Base-by-base conservation (phyloP, 2,888 invertebrate species). In the Doris montereyensis region DNA sequence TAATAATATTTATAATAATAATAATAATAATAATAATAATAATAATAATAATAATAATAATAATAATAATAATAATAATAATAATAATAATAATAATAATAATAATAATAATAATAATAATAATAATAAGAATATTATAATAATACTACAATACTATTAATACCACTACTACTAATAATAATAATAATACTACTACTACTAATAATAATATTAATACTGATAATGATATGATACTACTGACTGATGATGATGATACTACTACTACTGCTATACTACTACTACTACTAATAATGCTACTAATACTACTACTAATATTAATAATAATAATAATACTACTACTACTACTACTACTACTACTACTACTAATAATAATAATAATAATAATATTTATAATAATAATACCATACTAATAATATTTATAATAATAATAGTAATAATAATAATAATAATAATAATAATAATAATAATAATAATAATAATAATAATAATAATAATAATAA, bases 391-490 rank as follows among this genome's bases (percentile, higher is more conserved):
- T n/a, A n/a, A n/a, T n/a, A n/a, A n/a, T n/a, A n/a, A n/a, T n/a
- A n/a, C n/a, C n/a, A n/a, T 62, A 62, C 5, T 62, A 62, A 62
- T 62, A 62, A 62, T 62, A 62, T 13, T 62, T 5, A 62, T 62
- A 24, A 62, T 62, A 62, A 62, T 62, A 62, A 62, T 62, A 62
- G n/a, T 62, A 24, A 62, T 62, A 62, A 62, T 62, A 62, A 62
- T 62, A 62, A 62, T 62, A 21, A 62, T 62, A 21, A 62, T 62
- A 21, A 62, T 62, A 21, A 62, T 62, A 21, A 62, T 62, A 21
- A 62, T 62, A 21, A 62, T 62, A 21, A 62, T 62, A 21, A 62
- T 62, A 21, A 62, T 62, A 21, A 62, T 62, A 21, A 62, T 62
- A 21, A 62, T 62, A 21, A 62, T 62, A 21, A 62, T 62, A 21